These are phyloP conservation scores for Cepaea hortensis DNA, from an alignment of 2,888 invertebrate species.

Conservation along the genomic window DNA sequence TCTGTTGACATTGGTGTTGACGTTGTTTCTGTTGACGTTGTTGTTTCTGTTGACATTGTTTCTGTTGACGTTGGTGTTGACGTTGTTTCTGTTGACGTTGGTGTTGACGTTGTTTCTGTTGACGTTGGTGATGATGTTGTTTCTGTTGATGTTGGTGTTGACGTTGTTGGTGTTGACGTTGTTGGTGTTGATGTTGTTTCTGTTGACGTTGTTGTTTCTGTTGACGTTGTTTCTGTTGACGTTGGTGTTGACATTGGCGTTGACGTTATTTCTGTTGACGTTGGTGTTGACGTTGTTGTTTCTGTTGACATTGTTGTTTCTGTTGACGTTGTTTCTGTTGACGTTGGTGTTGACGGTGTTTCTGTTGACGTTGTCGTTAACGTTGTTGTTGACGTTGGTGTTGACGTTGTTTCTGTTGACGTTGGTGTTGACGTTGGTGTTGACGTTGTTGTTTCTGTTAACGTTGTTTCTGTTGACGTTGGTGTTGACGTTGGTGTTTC, in stretches of 20 bases:
- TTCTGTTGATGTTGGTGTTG: neutral
- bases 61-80: neutral
- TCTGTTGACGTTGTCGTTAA: too few relatives aligned
- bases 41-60: neutral
- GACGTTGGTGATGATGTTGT: neutral
- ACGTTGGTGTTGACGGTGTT: too few relatives aligned
- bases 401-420: neutral
- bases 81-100: neutral
- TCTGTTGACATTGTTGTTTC: neutral
- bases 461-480: neutral
- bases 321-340: neutral
- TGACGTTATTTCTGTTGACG: neutral
- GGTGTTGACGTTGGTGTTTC: too few relatives aligned
- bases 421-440: too few relatives aligned
- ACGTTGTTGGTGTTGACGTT: neutral
- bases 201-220: too few relatives aligned
- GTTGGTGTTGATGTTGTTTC: too few relatives aligned
- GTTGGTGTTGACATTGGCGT: too few relatives aligned
- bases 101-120: too few relatives aligned
- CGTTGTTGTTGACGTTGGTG: neutral
- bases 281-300: neutral
- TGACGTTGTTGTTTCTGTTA: neutral
- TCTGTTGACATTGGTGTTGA: too few relatives aligned
- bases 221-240: neutral
- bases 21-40: too few relatives aligned